A percentile compares a stretch with the other conserved stretches of the same genome.
Evolutionary conservation across 2,113 vertebrate genomes (phyloP).

Genomic region (Halcyon senegalensis): DNA sequence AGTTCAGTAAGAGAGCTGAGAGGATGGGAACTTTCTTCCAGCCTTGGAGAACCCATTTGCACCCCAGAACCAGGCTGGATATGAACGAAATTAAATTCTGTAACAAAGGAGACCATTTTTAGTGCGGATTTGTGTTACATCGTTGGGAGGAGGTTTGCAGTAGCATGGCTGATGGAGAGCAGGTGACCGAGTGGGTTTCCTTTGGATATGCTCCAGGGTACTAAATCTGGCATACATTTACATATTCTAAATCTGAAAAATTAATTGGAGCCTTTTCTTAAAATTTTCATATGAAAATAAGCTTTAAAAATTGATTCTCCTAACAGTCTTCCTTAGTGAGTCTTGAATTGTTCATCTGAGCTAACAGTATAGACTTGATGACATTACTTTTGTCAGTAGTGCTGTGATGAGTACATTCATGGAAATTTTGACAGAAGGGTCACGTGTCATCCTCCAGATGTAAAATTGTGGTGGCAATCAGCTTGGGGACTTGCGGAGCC

Average conservation of each 20-base stretch:
- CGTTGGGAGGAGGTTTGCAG: neutral
- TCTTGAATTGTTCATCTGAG: neutral
- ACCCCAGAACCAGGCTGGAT: neutral
- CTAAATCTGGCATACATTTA: neutral
- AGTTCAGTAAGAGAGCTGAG: neutral
- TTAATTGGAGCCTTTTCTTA: neutral
- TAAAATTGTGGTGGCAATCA: neutral
- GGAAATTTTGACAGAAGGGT: neutral
- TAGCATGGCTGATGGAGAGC: neutral
- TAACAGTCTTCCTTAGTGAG: neutral
- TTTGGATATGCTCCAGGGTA: neutral
- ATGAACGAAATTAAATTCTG: neutral
- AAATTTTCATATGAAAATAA: neutral
- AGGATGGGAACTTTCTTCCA: neutral
- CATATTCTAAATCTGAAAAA: neutral
- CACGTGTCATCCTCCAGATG: fast-evolving
- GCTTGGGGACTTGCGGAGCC: fast-evolving
- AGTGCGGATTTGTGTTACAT: neutral
- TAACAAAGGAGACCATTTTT: neutral
- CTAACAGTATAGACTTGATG: neutral
- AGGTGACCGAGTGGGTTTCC: neutral
- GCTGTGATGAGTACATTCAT: neutral
- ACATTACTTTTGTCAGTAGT: neutral
- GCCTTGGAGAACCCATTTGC: neutral
- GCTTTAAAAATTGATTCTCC: neutral